Evolutionary conservation across 2,888 invertebrate genomes (phyloP), one percentile per base, ranked within the genome.

Genomic region (Hoplodrina blanda): DNA sequence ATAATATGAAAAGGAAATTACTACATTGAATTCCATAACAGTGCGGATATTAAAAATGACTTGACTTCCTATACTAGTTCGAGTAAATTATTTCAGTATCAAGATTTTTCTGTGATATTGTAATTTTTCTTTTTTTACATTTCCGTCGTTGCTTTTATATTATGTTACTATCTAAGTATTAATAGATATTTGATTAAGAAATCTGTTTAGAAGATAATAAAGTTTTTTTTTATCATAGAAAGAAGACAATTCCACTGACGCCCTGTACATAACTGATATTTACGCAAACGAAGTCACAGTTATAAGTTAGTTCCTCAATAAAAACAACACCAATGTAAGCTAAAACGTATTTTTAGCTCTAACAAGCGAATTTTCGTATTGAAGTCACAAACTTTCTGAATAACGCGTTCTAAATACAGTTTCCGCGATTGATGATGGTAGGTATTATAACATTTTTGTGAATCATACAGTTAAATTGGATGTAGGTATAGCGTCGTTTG

Each of bases 371-470:
- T 46, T 54, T 73, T 49, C 17, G 37, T n/a, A 68, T 63, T 69
- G 30, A 63, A 79, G 50, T 53, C 41, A 20, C 37, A 8, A 59
- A 68, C 60, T 62, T 68, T 72, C 60, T 53, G 54, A 68, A 75
- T 69, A 64, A 59, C 64, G n/a, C 49, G 60, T 67, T 69, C 64
- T 78, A 83, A 79, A 81, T 81, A 72, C 76, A 62, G 63, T 78
- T 73, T 83, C 80, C 76, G 73, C 80, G 61, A 79, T 86, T 81
- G 81, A 69, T 78, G 65, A 69, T 74, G 81, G 56, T 17, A 70
- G 67, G 82, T 82, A 85, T 84, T 85, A 74, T 81, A 82, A 73
- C 76, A 78, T 79, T 67, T 80, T 67, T 80, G 74, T 86, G 87
- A 86, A 83, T 87, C 85, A 83, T 82, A 67, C 41, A 63, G 68